Evolutionary conservation across 1,140 invertebrate species (phyloP).

Genomic region (Meloidogyne floridensis): DNA sequence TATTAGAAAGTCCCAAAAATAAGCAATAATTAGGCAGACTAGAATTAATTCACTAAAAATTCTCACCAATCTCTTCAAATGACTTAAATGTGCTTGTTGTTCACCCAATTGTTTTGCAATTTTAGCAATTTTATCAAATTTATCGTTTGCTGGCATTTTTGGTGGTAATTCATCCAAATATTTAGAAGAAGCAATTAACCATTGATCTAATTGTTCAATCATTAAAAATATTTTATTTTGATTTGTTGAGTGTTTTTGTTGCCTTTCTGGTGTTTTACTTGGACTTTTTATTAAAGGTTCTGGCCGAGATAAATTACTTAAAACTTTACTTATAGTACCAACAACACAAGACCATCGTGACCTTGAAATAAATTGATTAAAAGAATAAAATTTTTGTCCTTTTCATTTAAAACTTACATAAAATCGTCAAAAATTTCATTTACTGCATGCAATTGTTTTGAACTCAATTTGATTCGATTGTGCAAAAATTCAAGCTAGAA

Average conservation of each 20-base stretch:
- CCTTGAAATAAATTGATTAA: background rate
- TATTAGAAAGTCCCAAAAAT: no score
- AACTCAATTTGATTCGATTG: slow-evolving; percentile 32
- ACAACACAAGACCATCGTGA: slow-evolving; percentile 47
- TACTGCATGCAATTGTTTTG: slow-evolving; percentile 50
- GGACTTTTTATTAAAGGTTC: slow-evolving; percentile 40
- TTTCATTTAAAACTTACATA: slow-evolving; percentile 28
- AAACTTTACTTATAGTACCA: slow-evolving; percentile 52
- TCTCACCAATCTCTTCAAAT: slow-evolving; percentile 23
- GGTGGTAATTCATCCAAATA: slow-evolving; percentile 26
- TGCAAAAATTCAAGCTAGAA: slow-evolving; percentile 53
- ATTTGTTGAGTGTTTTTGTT: slow-evolving; percentile 9
- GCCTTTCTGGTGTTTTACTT: slow-evolving; percentile 28
- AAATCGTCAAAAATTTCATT: slow-evolving; percentile 63
- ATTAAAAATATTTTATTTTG: slow-evolving; percentile 14
- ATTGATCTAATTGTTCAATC: slow-evolving; percentile 29
- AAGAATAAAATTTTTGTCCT: background rate
- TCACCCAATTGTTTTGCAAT: slow-evolving; percentile 34
- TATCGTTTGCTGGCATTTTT: slow-evolving; percentile 20
- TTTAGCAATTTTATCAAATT: slow-evolving; percentile 23
- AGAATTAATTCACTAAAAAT: no score
- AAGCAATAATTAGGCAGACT: no score
- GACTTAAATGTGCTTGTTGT: slow-evolving; percentile 32
- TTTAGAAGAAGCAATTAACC: slow-evolving; percentile 24
- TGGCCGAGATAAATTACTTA: slow-evolving; percentile 54